Evolutionary conservation across 2,888 invertebrate genomes (phyloP).

Genomic region (Euspilapteryx auroguttella): DNA sequence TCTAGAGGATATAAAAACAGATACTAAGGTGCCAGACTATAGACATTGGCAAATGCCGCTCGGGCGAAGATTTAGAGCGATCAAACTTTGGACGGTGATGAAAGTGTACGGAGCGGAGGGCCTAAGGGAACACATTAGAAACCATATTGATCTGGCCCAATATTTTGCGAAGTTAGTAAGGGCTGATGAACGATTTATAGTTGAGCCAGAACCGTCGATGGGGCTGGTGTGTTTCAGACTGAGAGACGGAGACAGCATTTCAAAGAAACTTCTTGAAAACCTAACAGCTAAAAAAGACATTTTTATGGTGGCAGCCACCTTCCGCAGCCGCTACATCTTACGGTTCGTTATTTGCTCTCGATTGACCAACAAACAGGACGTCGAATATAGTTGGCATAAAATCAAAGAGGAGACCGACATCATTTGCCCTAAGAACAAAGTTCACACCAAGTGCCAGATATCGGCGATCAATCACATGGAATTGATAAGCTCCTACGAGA

Average conservation of each 20-base stretch:
- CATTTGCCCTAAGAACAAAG: slow-evolving; percentile 18
- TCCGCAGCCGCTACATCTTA: slow-evolving; percentile 69
- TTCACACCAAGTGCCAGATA: slow-evolving; percentile 25
- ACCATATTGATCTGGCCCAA: slow-evolving; percentile 73
- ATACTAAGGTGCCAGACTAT: slow-evolving; percentile 62
- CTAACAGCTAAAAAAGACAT: slow-evolving; percentile 77
- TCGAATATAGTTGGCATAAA: slow-evolving; percentile 73
- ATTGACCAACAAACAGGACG: slow-evolving; percentile 68
- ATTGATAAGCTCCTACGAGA: slow-evolving; percentile 26
- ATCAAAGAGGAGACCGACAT: slow-evolving; percentile 62
- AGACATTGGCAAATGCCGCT: slow-evolving; percentile 88
- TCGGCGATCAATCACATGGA: slow-evolving; percentile 30
- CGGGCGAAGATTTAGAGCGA: slow-evolving; percentile 83
- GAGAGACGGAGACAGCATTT: slow-evolving; percentile 71
- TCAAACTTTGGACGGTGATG: slow-evolving; percentile 94
- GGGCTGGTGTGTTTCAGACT: slow-evolving; percentile 90
- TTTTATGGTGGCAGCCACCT: slow-evolving; percentile 78
- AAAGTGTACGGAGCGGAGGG: slow-evolving; percentile 81
- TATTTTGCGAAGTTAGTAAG: slow-evolving; percentile 74
- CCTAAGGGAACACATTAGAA: slow-evolving; percentile 74
- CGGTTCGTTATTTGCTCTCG: slow-evolving; percentile 83
- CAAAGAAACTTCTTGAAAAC: slow-evolving; percentile 70
- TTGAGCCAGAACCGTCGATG: slow-evolving; percentile 71
- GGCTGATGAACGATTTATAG: slow-evolving; percentile 76
- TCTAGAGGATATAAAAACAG: slow-evolving; percentile 63